phyloP scores from a whole-genome alignment of 1,140 invertebrate species.

The Cydia fagiglandana region DNA sequence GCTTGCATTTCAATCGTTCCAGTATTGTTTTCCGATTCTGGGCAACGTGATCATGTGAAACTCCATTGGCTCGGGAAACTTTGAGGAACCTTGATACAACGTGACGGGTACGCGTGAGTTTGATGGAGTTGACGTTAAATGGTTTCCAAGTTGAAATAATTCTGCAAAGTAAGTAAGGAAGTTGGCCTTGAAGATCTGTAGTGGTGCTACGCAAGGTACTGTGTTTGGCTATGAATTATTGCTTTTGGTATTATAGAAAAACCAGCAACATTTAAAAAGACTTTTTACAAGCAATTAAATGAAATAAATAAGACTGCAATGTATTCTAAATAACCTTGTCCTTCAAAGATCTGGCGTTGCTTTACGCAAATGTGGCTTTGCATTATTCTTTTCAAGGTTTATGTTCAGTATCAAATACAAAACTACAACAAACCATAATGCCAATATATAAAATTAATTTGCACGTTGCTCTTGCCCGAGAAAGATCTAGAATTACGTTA shows the following conservation, averaged over 20 bases:
- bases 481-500: neutral
- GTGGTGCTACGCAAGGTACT: neutral
- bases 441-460: too few relatives aligned
- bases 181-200: neutral
- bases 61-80: neutral
- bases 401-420: too few relatives aligned
- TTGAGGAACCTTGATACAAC: slow-evolving; percentile 21
- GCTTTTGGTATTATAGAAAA: neutral
- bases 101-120: slow-evolving; percentile 21
- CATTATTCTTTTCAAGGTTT: neutral
- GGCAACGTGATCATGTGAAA: slow-evolving; percentile 17
- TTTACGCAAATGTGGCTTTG: neutral
- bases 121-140: neutral
- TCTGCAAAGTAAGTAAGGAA: neutral
- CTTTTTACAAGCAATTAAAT: neutral
- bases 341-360: neutral
- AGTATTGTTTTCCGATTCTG: slow-evolving; percentile 23
- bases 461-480: neutral
- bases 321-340: neutral
- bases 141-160: slow-evolving; percentile 9
- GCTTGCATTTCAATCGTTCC: slow-evolving; percentile 15
- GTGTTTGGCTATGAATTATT: neutral
- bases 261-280: neutral
- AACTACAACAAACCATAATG: too few relatives aligned
- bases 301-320: neutral